Evolutionary conservation across 2,113 vertebrate species (phyloP), one percentile per base, ranked within the genome.

Genomic region (Atherinomorus stipes): DNA sequence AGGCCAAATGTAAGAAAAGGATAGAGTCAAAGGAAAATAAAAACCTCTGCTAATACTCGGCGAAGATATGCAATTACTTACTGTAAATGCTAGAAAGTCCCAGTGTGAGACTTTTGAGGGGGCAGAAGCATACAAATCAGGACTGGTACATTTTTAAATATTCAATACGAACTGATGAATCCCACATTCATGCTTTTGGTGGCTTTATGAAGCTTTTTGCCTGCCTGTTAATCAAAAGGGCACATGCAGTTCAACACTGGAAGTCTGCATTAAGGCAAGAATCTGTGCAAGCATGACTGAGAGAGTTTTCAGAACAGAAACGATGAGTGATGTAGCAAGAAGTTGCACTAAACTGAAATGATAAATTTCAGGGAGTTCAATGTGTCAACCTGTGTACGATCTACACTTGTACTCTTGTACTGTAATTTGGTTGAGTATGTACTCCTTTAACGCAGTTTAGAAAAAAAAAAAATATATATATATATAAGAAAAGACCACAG

Each of bases 161-260:
- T 37, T 37, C 40, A 21, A 34, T 18, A 19, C 44, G 11, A 26
- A 49, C 22, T 7, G 23, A 51, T 11, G 1, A 54, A n/a, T 19
- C 57, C 49, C 18, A 25, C 22, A 69, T 28, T 42, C 28, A 0
- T 4, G 62, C 22, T 28, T 61, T 65, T 73, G 51, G 38, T 45
- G 50, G 26, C 12, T 65, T 50, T 34, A 64, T 2, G 3, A 11
- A 23, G 44, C 66, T 71, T 85, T 78, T 57, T n/a, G n/a, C n/a
- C n/a, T n/a, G 23, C 50, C 65, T 52, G 31, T 69, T 78, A 83
- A 90, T 83, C 62, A 86, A 85, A 74, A 80, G 74, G 65, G 75
- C 37, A 49, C 73, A 49, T 74, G 52, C 63, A 68, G 62, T 71
- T 51, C 47, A 73, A 71, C 69, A 65, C 50, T 34, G 67, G 44